phyloP scores from a whole-genome alignment of 2,888 invertebrate species.

The Ochlodes sylvanus region DNA sequence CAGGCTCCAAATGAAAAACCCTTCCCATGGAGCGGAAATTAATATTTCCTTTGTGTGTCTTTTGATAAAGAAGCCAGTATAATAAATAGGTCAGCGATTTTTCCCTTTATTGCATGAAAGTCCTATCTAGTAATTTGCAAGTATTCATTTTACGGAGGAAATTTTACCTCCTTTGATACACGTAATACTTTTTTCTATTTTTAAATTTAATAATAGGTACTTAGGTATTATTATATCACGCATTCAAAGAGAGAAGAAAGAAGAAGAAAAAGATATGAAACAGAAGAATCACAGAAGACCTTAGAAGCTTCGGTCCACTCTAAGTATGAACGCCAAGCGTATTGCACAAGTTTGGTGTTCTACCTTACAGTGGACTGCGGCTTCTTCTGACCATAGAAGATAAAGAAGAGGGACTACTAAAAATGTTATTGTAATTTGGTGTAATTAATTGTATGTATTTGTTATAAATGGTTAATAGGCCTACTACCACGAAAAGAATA shows the following conservation, averaged over 20 bases:
- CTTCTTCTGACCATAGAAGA: conserved; percentile 59
- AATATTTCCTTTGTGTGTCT: conserved; percentile 59
- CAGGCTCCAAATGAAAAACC: conserved; percentile 44
- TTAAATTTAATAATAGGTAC: too few species aligned
- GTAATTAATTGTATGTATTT: too few species aligned
- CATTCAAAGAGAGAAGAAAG: conserved; percentile 23
- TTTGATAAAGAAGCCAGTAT: conserved; percentile 49
- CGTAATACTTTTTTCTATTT: not conserved
- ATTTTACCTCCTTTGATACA: not conserved
- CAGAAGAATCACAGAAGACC: conserved; percentile 11
- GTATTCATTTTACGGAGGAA: not conserved
- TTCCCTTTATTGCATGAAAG: conserved; percentile 42
- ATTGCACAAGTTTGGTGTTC: conserved; percentile 94
- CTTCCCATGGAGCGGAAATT: conserved; percentile 57
- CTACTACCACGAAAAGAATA: too few species aligned
- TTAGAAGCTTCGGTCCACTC: conserved; percentile 87
- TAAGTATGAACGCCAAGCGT: conserved; percentile 97
- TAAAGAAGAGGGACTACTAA: conserved; percentile 34
- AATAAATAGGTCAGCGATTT: conserved; percentile 45
- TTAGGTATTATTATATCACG: too few species aligned
- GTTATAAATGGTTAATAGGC: too few species aligned
- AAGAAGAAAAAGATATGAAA: conserved; percentile 44
- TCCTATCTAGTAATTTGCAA: conserved; percentile 23
- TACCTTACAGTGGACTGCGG: conserved; percentile 97
- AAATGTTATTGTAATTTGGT: not conserved